Evolutionary conservation across 2,797 vertebrate genomes (phyloP), one percentile per base, ranked within the genome.

Genomic region (Pagetopsis macropterus): DNA sequence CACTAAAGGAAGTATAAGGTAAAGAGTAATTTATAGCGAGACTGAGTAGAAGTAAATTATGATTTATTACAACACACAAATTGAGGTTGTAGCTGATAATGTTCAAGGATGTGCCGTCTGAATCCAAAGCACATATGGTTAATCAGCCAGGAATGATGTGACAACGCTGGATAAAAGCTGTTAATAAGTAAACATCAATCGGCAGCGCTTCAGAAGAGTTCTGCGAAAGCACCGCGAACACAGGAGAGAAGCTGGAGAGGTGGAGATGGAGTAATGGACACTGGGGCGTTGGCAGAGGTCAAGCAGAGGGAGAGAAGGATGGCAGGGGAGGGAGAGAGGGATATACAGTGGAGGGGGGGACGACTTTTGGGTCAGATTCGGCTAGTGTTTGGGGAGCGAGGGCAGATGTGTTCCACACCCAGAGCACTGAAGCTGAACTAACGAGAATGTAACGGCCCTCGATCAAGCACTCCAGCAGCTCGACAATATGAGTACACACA

Each of bases 341-440:
- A 60, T 67, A 40, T 65, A 70, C 23, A 56, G 68, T 51, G 37
- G 70, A 51, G 68, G 9, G 45, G 50, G 46, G 51, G 4, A n/a
- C 69, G 82, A 69, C 81, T 73, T 82, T 78, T 73, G 81, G 72
- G 81, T 82, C 74, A 3, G 59, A 83, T 76, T 79, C 65, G 40
- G 80, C 58, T 31, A 33, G 69, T 80, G 83, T 85, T 87, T 4
- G 17, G 85, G 85, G 87, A 86, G 50, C 19, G 56, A 85, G 83
- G 84, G 82, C 92, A 93, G 86, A 87, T 90, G 82, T 72, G 76
- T 72, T 77, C 67, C 79, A 83, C 81, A 84, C 81, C 81, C 84
- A 43, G 84, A 75, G 83, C 87, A 70, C 65, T 87, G 85, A 73
- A 84, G 90, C 88, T 70, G 87, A 94, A 93, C 90, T 91, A 93